These are phyloP conservation scores for Paralichthys olivaceus DNA, from an alignment of 2,113 vertebrate species.

Conservation along the genomic window DNA sequence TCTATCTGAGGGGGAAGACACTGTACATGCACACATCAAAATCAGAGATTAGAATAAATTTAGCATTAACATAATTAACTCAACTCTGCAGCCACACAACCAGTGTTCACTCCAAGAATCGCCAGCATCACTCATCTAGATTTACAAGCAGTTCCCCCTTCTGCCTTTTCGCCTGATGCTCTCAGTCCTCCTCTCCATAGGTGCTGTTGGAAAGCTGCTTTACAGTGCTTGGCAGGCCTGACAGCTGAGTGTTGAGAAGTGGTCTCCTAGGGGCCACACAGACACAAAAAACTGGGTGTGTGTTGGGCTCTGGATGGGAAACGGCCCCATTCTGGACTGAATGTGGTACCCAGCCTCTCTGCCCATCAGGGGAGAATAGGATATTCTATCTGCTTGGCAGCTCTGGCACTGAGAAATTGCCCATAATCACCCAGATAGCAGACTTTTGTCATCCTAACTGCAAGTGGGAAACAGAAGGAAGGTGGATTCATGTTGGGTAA, in stretches of 20 bases:
- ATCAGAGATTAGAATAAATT: slow-evolving; percentile 42
- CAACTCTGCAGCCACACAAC: slow-evolving; percentile 11
- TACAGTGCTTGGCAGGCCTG: slow-evolving; percentile 68
- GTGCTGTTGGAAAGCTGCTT: slow-evolving; percentile 57
- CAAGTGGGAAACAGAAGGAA: slow-evolving; percentile 74
- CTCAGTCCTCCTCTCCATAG: slow-evolving; percentile 54
- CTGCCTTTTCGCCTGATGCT: slow-evolving; percentile 37
- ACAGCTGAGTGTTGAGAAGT: slow-evolving; percentile 73
- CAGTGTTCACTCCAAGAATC: slow-evolving; percentile 14
- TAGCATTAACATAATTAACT: slow-evolving; percentile 40
- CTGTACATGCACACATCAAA: slow-evolving; percentile 26
- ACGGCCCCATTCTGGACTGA: slow-evolving; percentile 56
- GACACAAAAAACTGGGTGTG: slow-evolving; percentile 47
- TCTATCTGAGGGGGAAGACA: slow-evolving; percentile 42
- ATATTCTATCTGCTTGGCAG: slow-evolving; percentile 78
- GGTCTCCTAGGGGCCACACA: slow-evolving; percentile 73
- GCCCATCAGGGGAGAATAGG: slow-evolving; percentile 78
- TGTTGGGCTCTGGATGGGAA: slow-evolving; percentile 62
- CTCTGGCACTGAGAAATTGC: slow-evolving; percentile 84
- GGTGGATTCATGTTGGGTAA: slow-evolving; percentile 85
- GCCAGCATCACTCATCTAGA: slow-evolving; percentile 31
- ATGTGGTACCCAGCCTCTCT: slow-evolving; percentile 73
- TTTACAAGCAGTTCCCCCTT: slow-evolving; percentile 37
- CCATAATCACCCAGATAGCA: slow-evolving; percentile 84
- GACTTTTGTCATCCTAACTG: slow-evolving; percentile 83